Percentiles rank a stretch among this genome's conserved stretches.
Evolutionary conservation across 53 echinoderm and acorn worm genomes (phyloP).

Genomic region (Mesocentrotus franciscanus): DNA sequence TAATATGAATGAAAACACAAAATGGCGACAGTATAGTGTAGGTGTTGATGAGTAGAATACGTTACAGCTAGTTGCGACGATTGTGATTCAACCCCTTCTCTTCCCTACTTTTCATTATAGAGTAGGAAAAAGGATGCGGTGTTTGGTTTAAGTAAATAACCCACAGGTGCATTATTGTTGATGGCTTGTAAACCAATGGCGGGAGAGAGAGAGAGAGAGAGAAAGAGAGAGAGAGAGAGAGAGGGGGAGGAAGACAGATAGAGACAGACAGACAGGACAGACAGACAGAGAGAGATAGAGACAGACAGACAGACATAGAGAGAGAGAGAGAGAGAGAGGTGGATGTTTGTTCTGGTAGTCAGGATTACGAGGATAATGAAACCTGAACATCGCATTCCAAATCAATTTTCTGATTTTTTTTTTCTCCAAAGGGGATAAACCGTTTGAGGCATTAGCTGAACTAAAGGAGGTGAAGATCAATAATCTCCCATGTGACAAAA

Average conservation of each 20-base stretch:
- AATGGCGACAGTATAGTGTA: too few species aligned
- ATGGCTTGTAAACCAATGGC: neutral
- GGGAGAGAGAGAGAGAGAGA: neutral
- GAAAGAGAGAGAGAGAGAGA: neutral
- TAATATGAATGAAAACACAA: too few species aligned
- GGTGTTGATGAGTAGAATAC: too few species aligned
- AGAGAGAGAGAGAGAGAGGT: neutral
- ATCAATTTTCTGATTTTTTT: neutral
- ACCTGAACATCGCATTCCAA: too few species aligned
- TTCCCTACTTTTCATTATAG: too few species aligned
- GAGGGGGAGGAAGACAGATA: neutral
- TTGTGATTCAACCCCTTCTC: too few species aligned
- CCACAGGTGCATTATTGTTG: neutral
- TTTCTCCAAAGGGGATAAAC: neutral
- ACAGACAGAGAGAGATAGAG: neutral
- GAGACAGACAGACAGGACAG: neutral
- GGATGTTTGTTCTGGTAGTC: neutral
- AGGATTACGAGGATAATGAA: too few species aligned
- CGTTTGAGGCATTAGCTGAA: too few species aligned
- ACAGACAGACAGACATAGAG: neutral
- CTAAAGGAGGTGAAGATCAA: too few species aligned
- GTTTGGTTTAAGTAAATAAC: neutral
- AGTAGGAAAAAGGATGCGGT: too few species aligned
- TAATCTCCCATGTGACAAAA: too few species aligned
- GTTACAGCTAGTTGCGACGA: too few species aligned